Percentiles rank a stretch among this genome's conserved stretches.
Conservation (phyloP, 2,888 invertebrate genomes). For the Philaethria dido region DNA sequence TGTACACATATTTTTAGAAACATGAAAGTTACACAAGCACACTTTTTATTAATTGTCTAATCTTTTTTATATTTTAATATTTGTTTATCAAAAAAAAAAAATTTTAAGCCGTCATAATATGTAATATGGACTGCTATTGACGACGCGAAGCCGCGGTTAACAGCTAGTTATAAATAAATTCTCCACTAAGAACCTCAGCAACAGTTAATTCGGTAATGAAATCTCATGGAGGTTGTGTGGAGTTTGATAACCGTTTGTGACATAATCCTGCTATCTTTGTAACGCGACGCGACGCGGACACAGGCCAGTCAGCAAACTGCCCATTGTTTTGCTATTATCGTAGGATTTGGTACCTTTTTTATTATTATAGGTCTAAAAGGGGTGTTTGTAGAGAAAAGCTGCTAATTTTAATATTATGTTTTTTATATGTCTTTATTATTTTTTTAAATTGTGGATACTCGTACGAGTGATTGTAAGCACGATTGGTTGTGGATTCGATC, state of each 20-base stretch:
- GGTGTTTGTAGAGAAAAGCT: background rate
- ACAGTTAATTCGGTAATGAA: conserved; percentile 36
- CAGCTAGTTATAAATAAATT: no score
- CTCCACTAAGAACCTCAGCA: no score
- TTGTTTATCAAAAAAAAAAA: no score
- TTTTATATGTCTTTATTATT: background rate
- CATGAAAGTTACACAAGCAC: no score
- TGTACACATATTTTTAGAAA: no score
- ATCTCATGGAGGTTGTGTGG: conserved; percentile 29
- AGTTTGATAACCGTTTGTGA: conserved; percentile 25
- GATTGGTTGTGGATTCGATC: no score
- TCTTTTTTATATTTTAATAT: no score
- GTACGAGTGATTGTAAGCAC: no score
- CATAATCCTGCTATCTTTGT: conserved; percentile 25
- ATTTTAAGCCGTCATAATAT: no score
- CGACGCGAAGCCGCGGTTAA: no score
- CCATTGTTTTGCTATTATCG: background rate
- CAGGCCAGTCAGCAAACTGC: background rate
- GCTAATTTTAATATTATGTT: background rate
- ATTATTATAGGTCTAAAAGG: conserved; percentile 7
- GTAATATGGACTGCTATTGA: no score
- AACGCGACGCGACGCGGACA: background rate
- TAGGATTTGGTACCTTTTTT: background rate
- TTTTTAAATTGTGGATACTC: background rate
- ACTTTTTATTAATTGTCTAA: no score